Evolutionary conservation across 2,113 vertebrate genomes (phyloP), one percentile per base, ranked within the genome.

Genomic region (Chloropsis hardwickii): DNA sequence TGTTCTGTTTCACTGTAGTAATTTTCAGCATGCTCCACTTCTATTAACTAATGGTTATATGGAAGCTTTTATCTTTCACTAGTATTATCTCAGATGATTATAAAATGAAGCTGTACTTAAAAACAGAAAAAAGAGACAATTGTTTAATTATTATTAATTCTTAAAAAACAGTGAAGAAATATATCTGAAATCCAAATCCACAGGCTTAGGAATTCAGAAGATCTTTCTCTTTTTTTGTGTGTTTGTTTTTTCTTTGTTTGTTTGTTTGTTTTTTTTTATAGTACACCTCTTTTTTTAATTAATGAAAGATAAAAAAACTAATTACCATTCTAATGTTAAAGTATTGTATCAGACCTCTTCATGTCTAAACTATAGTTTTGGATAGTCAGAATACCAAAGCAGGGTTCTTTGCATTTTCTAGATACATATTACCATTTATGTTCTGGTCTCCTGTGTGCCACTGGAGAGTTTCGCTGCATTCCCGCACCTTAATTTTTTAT

Each of bases 31-130:
- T 87, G 18, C 14, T 94, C 8, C 21, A 61, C 15, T 86, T 86
- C 65, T 87, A 64, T 92, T 89, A 89, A 89, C 21, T 81, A 79
- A 86, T 89, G 47, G 69, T 64, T 87, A 72, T 79, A 64, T 31
- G 13, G 53, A 80, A 85, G 73, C 40, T 91, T 96, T 95, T 85
- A 89, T 91, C 61, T 95, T 79, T 81, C 48, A 18, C 25, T 72
- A 57, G 2, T 58, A 57, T 81, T 86, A 79, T 53, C n/a, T 92
- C 50, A 85, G 25, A 87, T 78, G 12, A 27, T 82, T 84, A 45
- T 58, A 65, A 91, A 91, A 78, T 64, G 42, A 86, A 94, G 13
- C 20, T 84, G 19, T 54, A 76, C n/a, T 82, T 76, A 67, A 50
- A 91, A 87, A 29, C 17, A 72, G 35, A 14, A 69, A 58, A 62